Evolutionary conservation across 2,888 invertebrate species (phyloP).

Genomic region (Steinernema carpocapsae): DNA sequence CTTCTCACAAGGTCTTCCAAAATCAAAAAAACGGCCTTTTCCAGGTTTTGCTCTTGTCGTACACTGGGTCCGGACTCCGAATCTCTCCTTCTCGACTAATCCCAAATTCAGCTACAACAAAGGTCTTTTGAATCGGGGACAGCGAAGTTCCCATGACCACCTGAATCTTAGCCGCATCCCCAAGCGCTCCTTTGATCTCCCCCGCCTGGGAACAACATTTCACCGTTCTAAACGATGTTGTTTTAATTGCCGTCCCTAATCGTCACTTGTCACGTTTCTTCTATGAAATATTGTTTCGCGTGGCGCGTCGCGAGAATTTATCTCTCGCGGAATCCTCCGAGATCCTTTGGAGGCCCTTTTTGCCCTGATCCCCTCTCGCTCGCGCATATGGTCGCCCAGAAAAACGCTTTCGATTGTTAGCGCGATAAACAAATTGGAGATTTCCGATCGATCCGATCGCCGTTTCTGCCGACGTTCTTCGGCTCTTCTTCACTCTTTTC

Average conservation of each 20-base stretch:
- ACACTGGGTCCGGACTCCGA: no score
- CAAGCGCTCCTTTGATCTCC: background rate
- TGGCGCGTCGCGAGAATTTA: background rate
- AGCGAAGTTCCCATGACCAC: no score
- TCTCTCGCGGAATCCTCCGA: background rate
- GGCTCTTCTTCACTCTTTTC: no score
- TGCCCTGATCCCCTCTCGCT: background rate
- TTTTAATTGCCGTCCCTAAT: background rate
- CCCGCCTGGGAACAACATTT: background rate
- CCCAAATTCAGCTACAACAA: no score
- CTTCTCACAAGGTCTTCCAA: no score
- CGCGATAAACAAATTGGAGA: slow-evolving; percentile 13
- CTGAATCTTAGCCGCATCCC: no score
- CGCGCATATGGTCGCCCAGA: background rate
- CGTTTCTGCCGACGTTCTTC: slow-evolving; percentile 8
- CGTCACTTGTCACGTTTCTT: slow-evolving; percentile 18
- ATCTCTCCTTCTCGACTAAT: no score
- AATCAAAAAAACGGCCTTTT: no score
- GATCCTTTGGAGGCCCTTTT: background rate
- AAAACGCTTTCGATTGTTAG: background rate
- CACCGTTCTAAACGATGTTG: background rate
- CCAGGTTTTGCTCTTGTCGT: no score
- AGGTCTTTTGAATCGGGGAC: no score
- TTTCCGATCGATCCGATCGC: slow-evolving; percentile 3
- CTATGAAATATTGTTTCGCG: background rate